Percentiles rank a stretch among this genome's conserved stretches.
These are phyloP conservation scores for Aythya baeri DNA, from an alignment of 2,113 vertebrate species.

Conservation along the genomic window DNA sequence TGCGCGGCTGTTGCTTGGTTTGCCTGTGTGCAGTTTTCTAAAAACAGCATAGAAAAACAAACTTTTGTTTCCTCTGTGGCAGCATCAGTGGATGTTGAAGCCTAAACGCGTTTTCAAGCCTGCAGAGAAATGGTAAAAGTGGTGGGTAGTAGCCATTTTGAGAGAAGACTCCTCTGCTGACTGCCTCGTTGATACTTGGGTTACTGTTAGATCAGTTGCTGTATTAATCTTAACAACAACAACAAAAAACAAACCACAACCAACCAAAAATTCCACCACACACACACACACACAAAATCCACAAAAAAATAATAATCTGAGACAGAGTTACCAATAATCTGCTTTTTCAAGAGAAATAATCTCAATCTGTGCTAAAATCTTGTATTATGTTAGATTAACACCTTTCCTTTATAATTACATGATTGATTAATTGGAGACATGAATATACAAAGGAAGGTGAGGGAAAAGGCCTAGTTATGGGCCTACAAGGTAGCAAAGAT, in stretches of 20 bases:
- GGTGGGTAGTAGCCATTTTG: accelerated
- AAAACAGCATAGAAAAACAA: accelerated
- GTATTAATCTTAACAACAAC: too few relatives aligned
- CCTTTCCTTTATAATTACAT: not conserved
- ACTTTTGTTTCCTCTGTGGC: too few relatives aligned
- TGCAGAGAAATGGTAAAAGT: not conserved
- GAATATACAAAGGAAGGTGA: too few relatives aligned
- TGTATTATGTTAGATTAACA: not conserved
- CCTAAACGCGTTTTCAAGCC: accelerated
- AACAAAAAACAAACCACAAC: too few relatives aligned
- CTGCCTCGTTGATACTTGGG: too few relatives aligned
- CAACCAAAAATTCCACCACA: too few relatives aligned
- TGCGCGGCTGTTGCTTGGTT: not conserved
- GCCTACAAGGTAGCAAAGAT: not conserved
- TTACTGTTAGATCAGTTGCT: not conserved
- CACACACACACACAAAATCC: too few relatives aligned
- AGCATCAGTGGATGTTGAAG: accelerated
- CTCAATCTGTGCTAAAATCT: not conserved
- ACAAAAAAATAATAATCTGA: too few relatives aligned
- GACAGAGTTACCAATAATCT: not conserved
- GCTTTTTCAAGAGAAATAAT: not conserved
- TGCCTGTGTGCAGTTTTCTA: not conserved
- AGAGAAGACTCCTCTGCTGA: accelerated
- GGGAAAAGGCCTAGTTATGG: not conserved
- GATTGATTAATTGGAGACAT: not conserved